Base-by-base conservation (phyloP, 2,888 invertebrate species). In the Vanessa cardui region DNA sequence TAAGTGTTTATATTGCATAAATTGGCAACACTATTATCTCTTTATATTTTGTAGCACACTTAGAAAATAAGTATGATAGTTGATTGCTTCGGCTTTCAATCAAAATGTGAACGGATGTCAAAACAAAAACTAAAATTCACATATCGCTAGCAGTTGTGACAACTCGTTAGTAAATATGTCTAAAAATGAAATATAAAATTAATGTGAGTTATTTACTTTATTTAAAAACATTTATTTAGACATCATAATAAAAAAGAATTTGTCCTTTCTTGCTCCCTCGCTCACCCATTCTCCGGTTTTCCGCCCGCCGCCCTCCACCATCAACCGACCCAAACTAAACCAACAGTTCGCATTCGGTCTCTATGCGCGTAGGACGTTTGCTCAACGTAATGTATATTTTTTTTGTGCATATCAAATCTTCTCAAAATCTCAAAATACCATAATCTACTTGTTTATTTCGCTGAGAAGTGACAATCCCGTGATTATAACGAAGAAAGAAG, bases 311-410 rank as follows among this genome's bases (percentile, higher is more conserved):
- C 75, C 75, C 73, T 74, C 75, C 75, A 74, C 70, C 75, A 77
- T 73, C 81, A 79, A 83, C 80, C 82, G 82, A 85, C 82, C 83
- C 83, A 88, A 88, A 85, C 81, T 75, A 81, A 81, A 86, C 85
- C 85, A 86, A 90, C 93, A 94, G 94, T 94, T 94, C 93, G 94
- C 93, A 92, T 93, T 93, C 90, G 90, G 90, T 92, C 87, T 91
- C 85, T 88, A 87, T 88, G 87, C 87, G 90, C 86, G 90, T 78
- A 80, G 86, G 92, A 93, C 93, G 92, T 90, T 79, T 83, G 84
- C 80, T 83, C 77, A 84, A 83, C 90, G 92, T 85, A 84, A 92
- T 92, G 92, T 87, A 83, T 88, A 86, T 83, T 87, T 92, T 90
- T 90, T 90, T 88, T 91, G 90, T 92, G 89, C 88, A 89, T 80